Base-by-base conservation (phyloP, 2,888 invertebrate genomes). In the Temnothorax unifasciatus region DNA sequence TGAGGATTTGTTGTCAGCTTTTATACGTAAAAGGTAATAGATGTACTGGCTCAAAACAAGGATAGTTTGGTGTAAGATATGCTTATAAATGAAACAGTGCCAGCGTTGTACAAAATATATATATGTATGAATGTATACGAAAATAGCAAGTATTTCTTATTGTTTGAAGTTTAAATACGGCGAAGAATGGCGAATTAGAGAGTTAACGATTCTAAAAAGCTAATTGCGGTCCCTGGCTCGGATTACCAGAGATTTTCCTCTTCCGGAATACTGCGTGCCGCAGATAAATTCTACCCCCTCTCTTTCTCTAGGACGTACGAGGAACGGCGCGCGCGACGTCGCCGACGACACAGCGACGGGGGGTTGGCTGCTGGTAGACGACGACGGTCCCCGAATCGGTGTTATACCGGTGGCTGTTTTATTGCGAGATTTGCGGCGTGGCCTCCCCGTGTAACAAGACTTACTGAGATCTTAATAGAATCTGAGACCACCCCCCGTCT, bases 401-500 rank as follows among this genome's bases (percentile, higher is more conserved):
- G 92, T 92, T 92, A 93, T 92, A 92, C 93, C 92, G 92, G 92
- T 92, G 93, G 94, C 94, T 94, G 94, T 94, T 94, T 94, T 94
- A 94, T 95, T 94, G 94, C 94, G 93, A 94, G 94, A 94, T 94
- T 94, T 95, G 94, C 94, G 94, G 94, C 93, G 92, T 92, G 92
- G 93, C 93, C 92, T 91, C 90, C 91, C 92, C 91, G 92, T 93
- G 94, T 95, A 94, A 94, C 94, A 94, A 94, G 94, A 94, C 94
- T 94, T 93, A 93, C 94, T 92, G 94, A 94, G 94, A 94, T 94
- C 95, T 94, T 95, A 95, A 95, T 95, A 94, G 94, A 95, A 95
- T 95, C 95, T 94, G 90, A 92, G 93, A 93, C 93, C 92, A 90
- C 89, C 89, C 89, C 89, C 86, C 83, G 86, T 71, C 86, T 88